phyloP scores from a whole-genome alignment of 2,797 vertebrate species.

The Sebastes miniatus region DNA sequence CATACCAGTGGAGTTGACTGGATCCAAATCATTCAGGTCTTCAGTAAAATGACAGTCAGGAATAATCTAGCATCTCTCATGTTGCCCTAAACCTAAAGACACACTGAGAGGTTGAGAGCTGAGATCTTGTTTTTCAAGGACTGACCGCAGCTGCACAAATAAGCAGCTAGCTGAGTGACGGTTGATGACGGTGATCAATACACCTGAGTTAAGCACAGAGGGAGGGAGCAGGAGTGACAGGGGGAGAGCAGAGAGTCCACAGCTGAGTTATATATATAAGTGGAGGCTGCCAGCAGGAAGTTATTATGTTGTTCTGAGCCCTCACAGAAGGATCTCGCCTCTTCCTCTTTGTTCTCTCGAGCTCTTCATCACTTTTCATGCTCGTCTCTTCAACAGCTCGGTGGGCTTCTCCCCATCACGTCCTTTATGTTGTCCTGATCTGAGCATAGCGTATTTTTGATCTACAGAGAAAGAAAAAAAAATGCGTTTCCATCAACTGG shows the following conservation, averaged over 20 bases:
- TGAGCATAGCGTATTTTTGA: conserved; percentile 78
- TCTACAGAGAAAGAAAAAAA: conserved; percentile 51
- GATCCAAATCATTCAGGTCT: background rate
- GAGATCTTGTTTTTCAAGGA: conserved; percentile 18
- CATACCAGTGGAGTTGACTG: background rate
- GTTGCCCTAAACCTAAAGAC: background rate
- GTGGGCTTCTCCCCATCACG: background rate
- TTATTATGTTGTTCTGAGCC: background rate
- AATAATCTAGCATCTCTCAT: background rate
- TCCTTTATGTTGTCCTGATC: conserved; percentile 71
- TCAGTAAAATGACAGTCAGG: background rate
- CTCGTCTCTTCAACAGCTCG: background rate
- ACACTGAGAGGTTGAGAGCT: background rate
- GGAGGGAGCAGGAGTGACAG: background rate
- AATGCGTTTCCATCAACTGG: background rate
- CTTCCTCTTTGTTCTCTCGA: conserved; percentile 3
- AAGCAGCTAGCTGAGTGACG: conserved; percentile 10
- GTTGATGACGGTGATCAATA: conserved; percentile 35
- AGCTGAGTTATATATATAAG: conserved; percentile 1
- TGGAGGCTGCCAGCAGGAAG: background rate
- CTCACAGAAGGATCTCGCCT: background rate
- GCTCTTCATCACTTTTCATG: background rate
- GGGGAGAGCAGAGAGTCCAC: background rate
- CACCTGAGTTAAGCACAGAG: conserved; percentile 56
- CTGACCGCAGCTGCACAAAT: conserved; percentile 53